Percentiles rank a stretch among this genome's conserved stretches.
Evolutionary conservation across 1,140 invertebrate species (phyloP).

Genomic region (Carposina sasakii): DNA sequence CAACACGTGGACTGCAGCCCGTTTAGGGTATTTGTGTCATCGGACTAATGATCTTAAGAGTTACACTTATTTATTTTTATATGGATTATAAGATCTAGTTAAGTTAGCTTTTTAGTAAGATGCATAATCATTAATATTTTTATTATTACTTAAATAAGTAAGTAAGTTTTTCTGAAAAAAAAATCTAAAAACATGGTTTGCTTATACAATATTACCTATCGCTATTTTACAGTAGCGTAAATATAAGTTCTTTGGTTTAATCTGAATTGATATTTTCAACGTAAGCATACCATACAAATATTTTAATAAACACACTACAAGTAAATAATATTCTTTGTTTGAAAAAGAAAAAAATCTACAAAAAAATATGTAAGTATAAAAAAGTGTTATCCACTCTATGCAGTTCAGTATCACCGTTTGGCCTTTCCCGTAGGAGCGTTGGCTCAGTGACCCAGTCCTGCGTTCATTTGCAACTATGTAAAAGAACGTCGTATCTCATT

Average conservation of each 20-base stretch:
- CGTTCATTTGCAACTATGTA: constrained; percentile 13
- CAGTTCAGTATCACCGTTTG: constrained; percentile 18
- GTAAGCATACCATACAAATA: not conserved
- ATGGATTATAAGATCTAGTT: not conserved
- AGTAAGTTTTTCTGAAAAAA: not conserved
- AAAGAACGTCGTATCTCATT: no score
- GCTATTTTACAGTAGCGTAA: not conserved
- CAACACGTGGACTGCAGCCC: constrained; percentile 61
- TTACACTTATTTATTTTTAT: constrained; percentile 7
- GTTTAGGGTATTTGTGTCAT: constrained; percentile 35
- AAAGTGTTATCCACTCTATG: constrained; percentile 21
- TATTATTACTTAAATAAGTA: not conserved
- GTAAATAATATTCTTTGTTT: no score
- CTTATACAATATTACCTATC: not conserved
- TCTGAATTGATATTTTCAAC: not conserved
- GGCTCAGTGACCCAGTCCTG: constrained; percentile 48
- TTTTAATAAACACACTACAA: no score
- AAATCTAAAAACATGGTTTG: not conserved
- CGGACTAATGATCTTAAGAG: constrained; percentile 24
- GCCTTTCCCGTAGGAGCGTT: constrained; percentile 47
- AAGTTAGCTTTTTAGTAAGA: not conserved
- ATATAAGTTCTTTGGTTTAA: not conserved
- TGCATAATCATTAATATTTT: not conserved
- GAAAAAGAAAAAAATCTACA: not conserved
- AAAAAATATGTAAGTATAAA: not conserved